Evolutionary conservation across 2,888 invertebrate genomes (phyloP).

Genomic region (Trypoxylon attenuatum): DNA sequence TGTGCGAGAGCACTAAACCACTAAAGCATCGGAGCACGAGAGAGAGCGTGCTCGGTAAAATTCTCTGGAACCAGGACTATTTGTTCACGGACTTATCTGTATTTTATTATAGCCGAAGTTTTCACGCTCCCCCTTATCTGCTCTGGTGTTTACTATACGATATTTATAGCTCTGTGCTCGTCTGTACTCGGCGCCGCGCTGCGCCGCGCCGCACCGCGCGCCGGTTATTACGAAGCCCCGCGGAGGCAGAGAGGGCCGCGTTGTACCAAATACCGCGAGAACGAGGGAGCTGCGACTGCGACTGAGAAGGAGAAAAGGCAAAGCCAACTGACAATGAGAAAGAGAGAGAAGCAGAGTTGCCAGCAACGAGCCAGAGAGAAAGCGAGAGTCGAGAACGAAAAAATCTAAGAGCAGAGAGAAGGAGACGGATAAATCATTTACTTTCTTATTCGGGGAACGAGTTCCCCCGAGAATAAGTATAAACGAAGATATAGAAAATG

Average conservation of each 20-base stretch:
- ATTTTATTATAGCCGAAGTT: conserved; percentile 60
- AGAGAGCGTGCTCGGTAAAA: conserved; percentile 41
- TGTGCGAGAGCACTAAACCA: too few relatives aligned
- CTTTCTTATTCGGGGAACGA: conserved; percentile 41
- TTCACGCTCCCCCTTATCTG: conserved; percentile 59
- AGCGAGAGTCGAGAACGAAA: background rate
- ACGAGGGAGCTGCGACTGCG: conserved; percentile 5
- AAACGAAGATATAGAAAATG: conserved; percentile 17
- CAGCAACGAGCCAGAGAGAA: background rate
- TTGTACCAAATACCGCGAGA: conserved; percentile 41
- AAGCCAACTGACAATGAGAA: background rate
- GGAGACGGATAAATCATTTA: conserved; percentile 44
- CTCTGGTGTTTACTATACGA: conserved; percentile 59
- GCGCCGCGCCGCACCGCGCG: conserved; percentile 35
- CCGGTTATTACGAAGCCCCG: conserved; percentile 54
- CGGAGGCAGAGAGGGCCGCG: conserved; percentile 38
- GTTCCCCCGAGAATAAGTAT: conserved; percentile 26
- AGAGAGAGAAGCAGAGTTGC: background rate
- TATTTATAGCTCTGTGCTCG: conserved; percentile 59
- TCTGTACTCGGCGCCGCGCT: conserved; percentile 43
- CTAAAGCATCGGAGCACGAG: too few relatives aligned
- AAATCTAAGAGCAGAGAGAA: conserved; percentile 9
- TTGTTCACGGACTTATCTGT: conserved; percentile 60
- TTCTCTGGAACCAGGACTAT: conserved; percentile 54
- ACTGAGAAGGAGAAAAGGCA: background rate